phyloP scores from a whole-genome alignment of 2,797 vertebrate genomes.

The Arrhamphus sclerolepis region DNA sequence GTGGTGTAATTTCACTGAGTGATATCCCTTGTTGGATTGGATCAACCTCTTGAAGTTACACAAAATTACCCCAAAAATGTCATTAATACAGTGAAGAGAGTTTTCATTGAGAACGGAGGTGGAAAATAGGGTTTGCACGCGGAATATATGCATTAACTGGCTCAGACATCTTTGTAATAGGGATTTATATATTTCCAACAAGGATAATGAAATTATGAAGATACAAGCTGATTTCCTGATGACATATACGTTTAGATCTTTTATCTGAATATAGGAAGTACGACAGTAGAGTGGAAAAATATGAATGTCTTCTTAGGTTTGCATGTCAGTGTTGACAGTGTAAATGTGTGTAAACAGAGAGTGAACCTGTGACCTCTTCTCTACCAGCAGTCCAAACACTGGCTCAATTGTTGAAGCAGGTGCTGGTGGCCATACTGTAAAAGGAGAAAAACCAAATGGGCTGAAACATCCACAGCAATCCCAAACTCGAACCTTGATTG shows the following conservation, averaged over 20 bases:
- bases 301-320: slow-evolving; percentile 4
- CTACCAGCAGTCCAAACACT: slow-evolving; percentile 38
- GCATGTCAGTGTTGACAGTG: slow-evolving; percentile 34
- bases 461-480: slow-evolving; percentile 46
- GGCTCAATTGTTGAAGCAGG: slow-evolving; percentile 57
- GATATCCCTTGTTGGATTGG: slow-evolving; percentile 15
- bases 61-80: not conserved
- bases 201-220: slow-evolving; percentile 18
- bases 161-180: slow-evolving; percentile 20
- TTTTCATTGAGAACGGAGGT: slow-evolving; percentile 1
- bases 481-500: slow-evolving; percentile 48
- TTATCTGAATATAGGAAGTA: slow-evolving; percentile 6
- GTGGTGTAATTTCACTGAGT: not conserved
- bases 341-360: slow-evolving; percentile 44
- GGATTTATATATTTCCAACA: slow-evolving; percentile 22
- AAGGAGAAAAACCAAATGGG: slow-evolving; percentile 23
- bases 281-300: not conserved
- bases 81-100: slow-evolving; percentile 10
- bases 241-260: not conserved
- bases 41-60: slow-evolving; percentile 8
- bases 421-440: slow-evolving; percentile 35
- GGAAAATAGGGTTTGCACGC: not conserved
- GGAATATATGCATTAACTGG: not conserved
- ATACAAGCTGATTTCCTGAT: slow-evolving; percentile 22
- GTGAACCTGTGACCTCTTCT: slow-evolving; percentile 62